Conservation (phyloP, 2,888 invertebrate species). For the Ophion ellenae region DNA sequence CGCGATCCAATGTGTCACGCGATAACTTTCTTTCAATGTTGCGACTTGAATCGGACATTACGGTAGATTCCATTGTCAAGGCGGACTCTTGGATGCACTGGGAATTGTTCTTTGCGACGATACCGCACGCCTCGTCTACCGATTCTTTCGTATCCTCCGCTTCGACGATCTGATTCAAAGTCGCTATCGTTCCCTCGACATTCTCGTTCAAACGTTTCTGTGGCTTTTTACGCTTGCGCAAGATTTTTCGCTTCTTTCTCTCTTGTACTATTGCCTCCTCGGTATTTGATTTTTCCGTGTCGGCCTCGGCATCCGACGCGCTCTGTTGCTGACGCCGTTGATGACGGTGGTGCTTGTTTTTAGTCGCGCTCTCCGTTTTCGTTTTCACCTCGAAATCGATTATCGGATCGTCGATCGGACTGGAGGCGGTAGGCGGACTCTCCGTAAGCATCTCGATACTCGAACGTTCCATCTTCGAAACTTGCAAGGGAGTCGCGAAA, state of each 20-base stretch:
- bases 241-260: conserved; percentile 87
- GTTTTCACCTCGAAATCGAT: conserved; percentile 44
- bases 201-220: conserved; percentile 78
- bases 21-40: conserved; percentile 66
- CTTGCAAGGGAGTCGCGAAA: conserved; percentile 60
- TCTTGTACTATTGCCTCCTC: conserved; percentile 84
- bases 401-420: conserved; percentile 63
- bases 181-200: conserved; percentile 53
- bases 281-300: conserved; percentile 84
- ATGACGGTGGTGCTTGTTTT: conserved; percentile 40
- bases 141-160: conserved; percentile 70
- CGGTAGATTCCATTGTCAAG: conserved; percentile 62
- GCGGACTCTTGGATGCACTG: conserved; percentile 63
- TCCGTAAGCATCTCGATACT: conserved; percentile 60
- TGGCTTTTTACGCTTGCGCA: conserved; percentile 88
- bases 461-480: conserved; percentile 78
- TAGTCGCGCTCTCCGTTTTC: conserved; percentile 57
- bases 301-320: conserved; percentile 82
- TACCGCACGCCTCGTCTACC: conserved; percentile 68
- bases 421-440: conserved; percentile 56
- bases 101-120: conserved; percentile 68
- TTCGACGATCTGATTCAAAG: conserved; percentile 70
- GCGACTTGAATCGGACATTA: conserved; percentile 62
- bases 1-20: conserved; percentile 77
- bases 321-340: conserved; percentile 68